Percentiles rank a stretch among this genome's conserved stretches.
Conservation (phyloP, 2,113 vertebrate species). For the Gavia stellata region DNA sequence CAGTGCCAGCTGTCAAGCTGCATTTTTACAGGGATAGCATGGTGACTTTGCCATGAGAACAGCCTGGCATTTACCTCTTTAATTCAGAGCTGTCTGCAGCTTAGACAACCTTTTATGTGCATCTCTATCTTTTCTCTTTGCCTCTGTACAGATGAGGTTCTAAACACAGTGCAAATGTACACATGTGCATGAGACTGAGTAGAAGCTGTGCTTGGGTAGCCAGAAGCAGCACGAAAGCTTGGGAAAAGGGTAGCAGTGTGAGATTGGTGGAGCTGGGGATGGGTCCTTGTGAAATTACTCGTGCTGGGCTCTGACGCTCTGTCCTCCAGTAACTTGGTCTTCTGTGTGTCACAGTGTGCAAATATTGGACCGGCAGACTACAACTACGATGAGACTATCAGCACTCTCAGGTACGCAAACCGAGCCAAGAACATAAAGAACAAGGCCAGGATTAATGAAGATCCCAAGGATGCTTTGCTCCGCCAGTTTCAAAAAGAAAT, state of each 20-base stretch:
- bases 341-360: conserved; percentile 81
- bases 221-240: not conserved
- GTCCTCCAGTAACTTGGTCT: not conserved
- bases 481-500: conserved; percentile 98
- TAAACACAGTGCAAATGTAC: not conserved
- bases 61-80: not conserved
- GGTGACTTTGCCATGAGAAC: not conserved
- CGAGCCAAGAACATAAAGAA: conserved; percentile 99
- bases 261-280: not conserved
- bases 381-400: conserved; percentile 98
- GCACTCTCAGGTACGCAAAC: conserved; percentile 96
- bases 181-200: rapidly evolving
- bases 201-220: not conserved
- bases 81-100: not conserved
- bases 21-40: not conserved
- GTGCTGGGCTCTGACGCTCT: not conserved
- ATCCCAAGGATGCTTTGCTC: conserved; percentile 95
- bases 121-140: not conserved
- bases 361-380: conserved; percentile 98
- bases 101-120: not conserved
- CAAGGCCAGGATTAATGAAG: conserved; percentile 98
- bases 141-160: not conserved
- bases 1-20: not conserved
- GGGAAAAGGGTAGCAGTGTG: not conserved
- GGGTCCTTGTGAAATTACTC: not conserved